phyloP scores from a whole-genome alignment of 2,113 vertebrate species.

The Pionites leucogaster region DNA sequence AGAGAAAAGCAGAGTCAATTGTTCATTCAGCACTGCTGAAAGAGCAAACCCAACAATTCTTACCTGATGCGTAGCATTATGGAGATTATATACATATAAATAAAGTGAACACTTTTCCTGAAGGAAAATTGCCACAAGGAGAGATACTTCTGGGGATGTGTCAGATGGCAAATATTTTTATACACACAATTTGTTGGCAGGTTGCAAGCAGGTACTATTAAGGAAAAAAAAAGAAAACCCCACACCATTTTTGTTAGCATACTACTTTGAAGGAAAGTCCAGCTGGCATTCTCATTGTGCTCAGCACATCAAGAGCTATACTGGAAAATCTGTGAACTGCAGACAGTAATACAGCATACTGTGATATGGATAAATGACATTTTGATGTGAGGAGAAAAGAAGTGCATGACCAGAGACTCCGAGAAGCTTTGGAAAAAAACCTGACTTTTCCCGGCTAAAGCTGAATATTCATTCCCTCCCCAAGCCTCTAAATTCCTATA shows the following conservation, averaged over 20 bases:
- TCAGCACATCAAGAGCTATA: background rate
- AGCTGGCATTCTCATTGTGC: background rate
- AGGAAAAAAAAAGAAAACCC: background rate
- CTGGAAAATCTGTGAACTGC: background rate
- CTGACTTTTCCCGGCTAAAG: background rate
- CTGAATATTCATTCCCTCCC: background rate
- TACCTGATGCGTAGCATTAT: background rate
- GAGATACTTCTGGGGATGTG: background rate
- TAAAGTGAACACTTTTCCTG: background rate
- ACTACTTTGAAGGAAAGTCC: background rate
- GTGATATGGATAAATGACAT: background rate
- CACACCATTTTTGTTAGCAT: background rate
- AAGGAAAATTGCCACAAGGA: background rate
- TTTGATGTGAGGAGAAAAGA: background rate
- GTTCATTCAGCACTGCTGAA: background rate
- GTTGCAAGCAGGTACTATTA: background rate
- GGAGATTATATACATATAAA: background rate
- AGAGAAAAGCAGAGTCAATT: background rate
- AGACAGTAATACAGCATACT: background rate
- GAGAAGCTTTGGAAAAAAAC: conserved; percentile 11
- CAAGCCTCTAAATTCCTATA: conserved; percentile 2
- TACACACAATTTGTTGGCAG: background rate
- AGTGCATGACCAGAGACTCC: background rate
- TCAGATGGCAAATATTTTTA: conserved; percentile 5
- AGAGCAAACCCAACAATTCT: background rate